phyloP scores from a whole-genome alignment of 2,113 vertebrate genomes.

The Dasyornis broadbenti region DNA sequence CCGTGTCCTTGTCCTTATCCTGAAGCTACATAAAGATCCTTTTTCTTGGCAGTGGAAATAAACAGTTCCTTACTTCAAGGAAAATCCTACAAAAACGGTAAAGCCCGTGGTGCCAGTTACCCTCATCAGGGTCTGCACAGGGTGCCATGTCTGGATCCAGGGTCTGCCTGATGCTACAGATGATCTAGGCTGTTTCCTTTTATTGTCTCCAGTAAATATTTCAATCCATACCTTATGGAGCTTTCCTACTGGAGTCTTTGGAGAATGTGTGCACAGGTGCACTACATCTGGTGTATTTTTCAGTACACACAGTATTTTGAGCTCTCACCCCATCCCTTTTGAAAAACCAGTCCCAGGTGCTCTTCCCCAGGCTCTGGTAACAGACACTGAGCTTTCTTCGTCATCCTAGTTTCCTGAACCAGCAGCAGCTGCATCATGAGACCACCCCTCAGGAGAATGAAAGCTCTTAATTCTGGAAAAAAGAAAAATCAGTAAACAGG shows the following conservation, averaged over 20 bases:
- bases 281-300: neutral
- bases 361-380: neutral
- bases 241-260: neutral
- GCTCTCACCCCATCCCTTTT: neutral
- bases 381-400: no score
- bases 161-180: neutral
- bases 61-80: neutral
- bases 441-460: accelerated
- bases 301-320: neutral
- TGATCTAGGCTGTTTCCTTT: neutral
- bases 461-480: neutral
- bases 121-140: neutral
- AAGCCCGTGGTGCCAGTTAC: no score
- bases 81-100: neutral
- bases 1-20: neutral
- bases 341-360: neutral
- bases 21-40: neutral
- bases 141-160: accelerated
- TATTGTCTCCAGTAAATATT: neutral
- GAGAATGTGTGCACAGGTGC: neutral
- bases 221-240: neutral
- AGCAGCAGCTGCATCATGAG: neutral
- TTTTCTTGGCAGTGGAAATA: neutral
- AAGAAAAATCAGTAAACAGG: neutral
- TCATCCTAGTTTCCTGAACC: neutral